Evolutionary conservation across 2,113 vertebrate species (phyloP).

Genomic region (Setophaga coronata): DNA sequence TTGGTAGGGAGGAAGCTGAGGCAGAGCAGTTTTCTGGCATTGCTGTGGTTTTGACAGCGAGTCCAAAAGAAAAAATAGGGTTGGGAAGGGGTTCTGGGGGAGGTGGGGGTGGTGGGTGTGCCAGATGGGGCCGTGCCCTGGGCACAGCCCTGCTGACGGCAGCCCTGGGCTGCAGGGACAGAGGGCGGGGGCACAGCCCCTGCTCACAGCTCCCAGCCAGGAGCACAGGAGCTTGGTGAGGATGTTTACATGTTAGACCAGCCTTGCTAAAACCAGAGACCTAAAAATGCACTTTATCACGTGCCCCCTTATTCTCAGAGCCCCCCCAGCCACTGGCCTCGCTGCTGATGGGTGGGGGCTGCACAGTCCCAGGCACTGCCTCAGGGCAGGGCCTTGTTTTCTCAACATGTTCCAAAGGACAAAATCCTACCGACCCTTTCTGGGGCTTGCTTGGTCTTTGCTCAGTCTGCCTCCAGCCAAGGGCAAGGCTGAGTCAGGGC

Average conservation of each 20-base stretch:
- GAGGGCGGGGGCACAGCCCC: not conserved
- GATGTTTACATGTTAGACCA: conserved; percentile 34
- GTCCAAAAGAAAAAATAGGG: not conserved
- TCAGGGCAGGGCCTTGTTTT: not conserved
- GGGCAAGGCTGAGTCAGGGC: not conserved
- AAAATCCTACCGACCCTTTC: not conserved
- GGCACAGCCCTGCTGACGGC: not conserved
- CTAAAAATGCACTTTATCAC: conserved; percentile 49
- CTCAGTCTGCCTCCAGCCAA: not conserved
- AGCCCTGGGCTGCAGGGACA: not conserved
- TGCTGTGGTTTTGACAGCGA: not conserved
- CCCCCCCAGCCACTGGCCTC: not conserved
- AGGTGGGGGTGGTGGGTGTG: fast-evolving
- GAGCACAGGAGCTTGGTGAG: not conserved
- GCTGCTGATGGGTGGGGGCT: not conserved
- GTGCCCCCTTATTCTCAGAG: not conserved
- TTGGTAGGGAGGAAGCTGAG: not conserved
- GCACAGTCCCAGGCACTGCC: not conserved
- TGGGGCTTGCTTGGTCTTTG: not conserved
- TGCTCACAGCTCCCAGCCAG: fast-evolving
- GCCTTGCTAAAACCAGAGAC: conserved; percentile 29
- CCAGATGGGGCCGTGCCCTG: not conserved
- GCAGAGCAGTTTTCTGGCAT: not conserved
- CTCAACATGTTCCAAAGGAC: not conserved
- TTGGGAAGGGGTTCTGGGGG: not conserved